Percentiles rank a stretch among this genome's conserved stretches.
These are phyloP conservation scores for Prietella phreatophila DNA, from an alignment of 2,113 vertebrate genomes.

Conservation along the genomic window DNA sequence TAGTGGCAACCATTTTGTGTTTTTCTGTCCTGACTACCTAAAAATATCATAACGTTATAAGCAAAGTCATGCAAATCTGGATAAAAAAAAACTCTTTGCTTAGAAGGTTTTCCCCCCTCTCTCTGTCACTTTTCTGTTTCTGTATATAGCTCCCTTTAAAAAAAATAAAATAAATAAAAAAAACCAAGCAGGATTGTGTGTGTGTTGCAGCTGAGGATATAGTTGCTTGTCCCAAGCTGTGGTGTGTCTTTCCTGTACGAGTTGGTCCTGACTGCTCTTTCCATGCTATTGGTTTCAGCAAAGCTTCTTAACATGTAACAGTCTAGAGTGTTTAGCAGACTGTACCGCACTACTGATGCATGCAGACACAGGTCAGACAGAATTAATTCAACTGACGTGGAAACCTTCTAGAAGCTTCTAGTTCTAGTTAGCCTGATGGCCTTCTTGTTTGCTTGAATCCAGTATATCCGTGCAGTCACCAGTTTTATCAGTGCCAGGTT, in stretches of 20 bases:
- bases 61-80: not conserved
- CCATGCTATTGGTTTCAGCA: constrained; percentile 30
- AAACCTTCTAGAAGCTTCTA: constrained; percentile 24
- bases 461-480: not conserved
- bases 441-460: not conserved
- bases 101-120: not conserved
- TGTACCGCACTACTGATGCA: constrained; percentile 41
- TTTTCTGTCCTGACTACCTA: not conserved
- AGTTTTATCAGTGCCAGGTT: not conserved
- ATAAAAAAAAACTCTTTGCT: not conserved
- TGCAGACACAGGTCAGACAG: constrained; percentile 44
- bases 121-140: not conserved
- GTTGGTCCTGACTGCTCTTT: constrained; percentile 22
- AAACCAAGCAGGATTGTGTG: not conserved
- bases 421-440: constrained; percentile 1
- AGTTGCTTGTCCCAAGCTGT: constrained; percentile 5
- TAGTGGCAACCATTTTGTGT: not conserved
- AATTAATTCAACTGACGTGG: constrained; percentile 47
- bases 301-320: constrained; percentile 12
- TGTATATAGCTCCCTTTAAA: not conserved
- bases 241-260: constrained; percentile 17
- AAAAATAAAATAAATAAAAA: too few relatives aligned
- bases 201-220: not conserved
- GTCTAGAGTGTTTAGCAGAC: constrained; percentile 17
- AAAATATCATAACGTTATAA: not conserved